Evolutionary conservation across 2,888 invertebrate species (phyloP).

Genomic region (Polietes domitor): DNA sequence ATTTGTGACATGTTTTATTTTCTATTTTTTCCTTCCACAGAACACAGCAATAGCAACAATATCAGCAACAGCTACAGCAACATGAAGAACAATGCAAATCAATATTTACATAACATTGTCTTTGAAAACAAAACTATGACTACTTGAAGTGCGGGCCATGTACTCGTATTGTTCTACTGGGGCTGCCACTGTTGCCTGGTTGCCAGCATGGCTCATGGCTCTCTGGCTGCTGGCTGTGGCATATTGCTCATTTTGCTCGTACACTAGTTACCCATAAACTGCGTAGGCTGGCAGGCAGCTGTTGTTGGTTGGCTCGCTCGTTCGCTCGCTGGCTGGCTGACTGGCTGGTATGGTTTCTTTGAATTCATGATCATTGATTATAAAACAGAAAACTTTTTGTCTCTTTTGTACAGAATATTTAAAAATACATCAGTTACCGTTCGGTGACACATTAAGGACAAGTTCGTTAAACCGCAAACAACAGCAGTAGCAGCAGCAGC

Average conservation of each 20-base stretch:
- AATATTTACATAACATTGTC: constrained; percentile 53
- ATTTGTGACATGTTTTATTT: constrained; percentile 57
- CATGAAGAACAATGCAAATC: constrained; percentile 47
- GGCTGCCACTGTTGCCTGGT: constrained; percentile 55
- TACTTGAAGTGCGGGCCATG: constrained; percentile 21
- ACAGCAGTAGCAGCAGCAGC: constrained; percentile 1
- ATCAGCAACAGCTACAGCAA: background rate
- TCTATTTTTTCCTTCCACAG: background rate
- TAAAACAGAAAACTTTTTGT: constrained; percentile 47
- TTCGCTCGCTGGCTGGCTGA: background rate
- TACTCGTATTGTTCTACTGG: constrained; percentile 11
- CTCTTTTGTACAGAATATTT: constrained; percentile 60
- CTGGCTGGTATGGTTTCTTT: constrained; percentile 46
- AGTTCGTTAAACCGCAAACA: constrained; percentile 65
- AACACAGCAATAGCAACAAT: background rate
- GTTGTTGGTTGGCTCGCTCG: constrained; percentile 24
- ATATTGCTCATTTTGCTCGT: constrained; percentile 22
- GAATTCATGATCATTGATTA: constrained; percentile 67
- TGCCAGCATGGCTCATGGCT: constrained; percentile 68
- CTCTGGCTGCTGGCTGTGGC: constrained; percentile 65
- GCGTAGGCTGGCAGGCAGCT: constrained; percentile 64
- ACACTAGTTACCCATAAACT: constrained; percentile 29
- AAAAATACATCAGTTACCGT: constrained; percentile 67
- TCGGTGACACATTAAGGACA: constrained; percentile 68
- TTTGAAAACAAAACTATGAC: constrained; percentile 16